Conservation (phyloP, 2,797 vertebrate species). For the Bucorvus abyssinicus region DNA sequence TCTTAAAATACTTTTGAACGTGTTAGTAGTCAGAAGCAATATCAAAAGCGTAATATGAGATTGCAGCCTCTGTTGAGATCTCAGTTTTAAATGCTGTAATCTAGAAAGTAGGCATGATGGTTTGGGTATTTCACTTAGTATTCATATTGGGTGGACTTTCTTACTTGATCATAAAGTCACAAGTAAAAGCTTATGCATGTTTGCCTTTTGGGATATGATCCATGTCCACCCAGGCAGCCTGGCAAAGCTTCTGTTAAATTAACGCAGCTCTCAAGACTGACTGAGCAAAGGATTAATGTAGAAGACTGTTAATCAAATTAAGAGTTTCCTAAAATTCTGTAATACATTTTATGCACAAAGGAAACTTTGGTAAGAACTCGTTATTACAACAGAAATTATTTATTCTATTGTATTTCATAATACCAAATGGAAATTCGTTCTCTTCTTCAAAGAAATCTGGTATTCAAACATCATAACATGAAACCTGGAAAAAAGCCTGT, state of each 20-base stretch:
- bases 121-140: slow-evolving; percentile 30
- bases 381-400: slow-evolving; percentile 51
- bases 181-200: slow-evolving; percentile 46
- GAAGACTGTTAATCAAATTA: slow-evolving; percentile 71
- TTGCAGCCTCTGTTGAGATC: not conserved
- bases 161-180: slow-evolving; percentile 56
- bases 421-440: slow-evolving; percentile 19
- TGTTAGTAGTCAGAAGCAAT: not conserved
- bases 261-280: slow-evolving; percentile 62
- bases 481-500: not conserved
- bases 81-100: not conserved
- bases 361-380: slow-evolving; percentile 35
- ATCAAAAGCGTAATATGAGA: not conserved
- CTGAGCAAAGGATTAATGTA: slow-evolving; percentile 57
- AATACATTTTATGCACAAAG: slow-evolving; percentile 65
- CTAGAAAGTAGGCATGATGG: not conserved
- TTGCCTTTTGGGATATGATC: slow-evolving; percentile 63
- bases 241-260: slow-evolving; percentile 64
- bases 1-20: not conserved
- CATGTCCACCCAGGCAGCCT: slow-evolving; percentile 40
- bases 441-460: not conserved
- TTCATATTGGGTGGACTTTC: slow-evolving; percentile 1
- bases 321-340: slow-evolving; percentile 67
- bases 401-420: slow-evolving; percentile 40
- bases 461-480: not conserved